Evolutionary conservation across 2,113 vertebrate genomes (phyloP).

Genomic region (Burhinus oedicnemus): DNA sequence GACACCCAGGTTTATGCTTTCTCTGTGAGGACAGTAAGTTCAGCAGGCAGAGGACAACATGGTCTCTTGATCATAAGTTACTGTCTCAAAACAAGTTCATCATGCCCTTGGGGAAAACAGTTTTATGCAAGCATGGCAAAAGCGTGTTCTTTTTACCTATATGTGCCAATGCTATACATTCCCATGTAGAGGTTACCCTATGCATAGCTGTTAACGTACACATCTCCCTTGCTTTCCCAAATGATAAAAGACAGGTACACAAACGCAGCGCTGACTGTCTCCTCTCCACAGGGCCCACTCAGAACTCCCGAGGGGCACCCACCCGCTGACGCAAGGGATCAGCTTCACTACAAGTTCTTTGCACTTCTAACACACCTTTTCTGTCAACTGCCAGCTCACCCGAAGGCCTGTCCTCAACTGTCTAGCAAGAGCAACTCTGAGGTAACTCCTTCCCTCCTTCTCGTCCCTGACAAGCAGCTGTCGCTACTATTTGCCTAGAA

Average conservation of each 20-base stretch:
- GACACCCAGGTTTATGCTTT: background rate
- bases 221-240: background rate
- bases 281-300: background rate
- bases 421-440: background rate
- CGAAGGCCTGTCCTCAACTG: background rate
- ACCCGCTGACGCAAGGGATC: background rate
- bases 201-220: background rate
- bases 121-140: background rate
- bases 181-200: background rate
- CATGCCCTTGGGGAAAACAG: background rate
- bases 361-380: background rate
- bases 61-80: background rate
- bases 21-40: background rate
- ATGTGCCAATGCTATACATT: background rate
- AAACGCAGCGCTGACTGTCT: background rate
- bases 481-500: background rate
- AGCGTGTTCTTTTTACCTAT: background rate
- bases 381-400: background rate
- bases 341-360: background rate
- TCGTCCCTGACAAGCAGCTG: background rate
- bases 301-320: background rate
- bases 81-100: background rate
- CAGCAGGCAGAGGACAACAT: background rate
- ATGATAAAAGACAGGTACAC: background rate
- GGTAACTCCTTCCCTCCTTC: background rate